Evolutionary conservation across 2,888 invertebrate species (phyloP), one percentile per base, ranked within the genome.

Genomic region (Hylaea fasciaria): DNA sequence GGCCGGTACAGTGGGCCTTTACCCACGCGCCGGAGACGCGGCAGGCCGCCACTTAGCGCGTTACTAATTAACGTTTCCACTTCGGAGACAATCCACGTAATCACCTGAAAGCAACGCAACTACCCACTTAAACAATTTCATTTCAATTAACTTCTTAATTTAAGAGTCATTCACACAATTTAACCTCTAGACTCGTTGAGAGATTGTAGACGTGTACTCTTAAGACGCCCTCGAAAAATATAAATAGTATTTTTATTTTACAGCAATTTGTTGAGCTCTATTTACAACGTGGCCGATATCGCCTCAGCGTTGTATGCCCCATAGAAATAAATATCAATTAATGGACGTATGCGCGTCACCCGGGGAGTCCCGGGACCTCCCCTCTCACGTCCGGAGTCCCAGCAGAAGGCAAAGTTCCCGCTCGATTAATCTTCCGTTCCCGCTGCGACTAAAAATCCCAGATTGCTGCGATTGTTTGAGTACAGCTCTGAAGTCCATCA

Each of bases 391-490:
- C 22, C 22, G 2, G 14, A 5, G 1, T n/a, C n/a, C 12, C 11
- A 11, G 47, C 16, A 47, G 47, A 44, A 46, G 46, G 46, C 22
- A 17, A 49, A 47, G 47, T 47, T 16, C 32, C 45, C 39, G 28
- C 47, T 47, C 47, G 29, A 54, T 54, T 41, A 47, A 54, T 55
- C 55, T 55, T 28, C 22, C 17, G n/a, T 5, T 47, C 40, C 46
- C 46, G 39, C 40, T 54, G 54, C 54, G 54, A 47, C 47, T 55
- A 55, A 55, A 55, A 48, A 55, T 55, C 43, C 35, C 48, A 55
- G 55, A 55, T 47, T 47, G 45, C 14, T 53, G 40, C 47, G 47
- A 54, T 29, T 47, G 46, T 54, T 54, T 53, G 54, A 40, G 40
- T 54, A 47, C 13, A 40, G 17, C 40, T 53, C 14, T 39, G 46